Conservation (phyloP, 2,888 invertebrate genomes). For the Apodemia duryi region DNA sequence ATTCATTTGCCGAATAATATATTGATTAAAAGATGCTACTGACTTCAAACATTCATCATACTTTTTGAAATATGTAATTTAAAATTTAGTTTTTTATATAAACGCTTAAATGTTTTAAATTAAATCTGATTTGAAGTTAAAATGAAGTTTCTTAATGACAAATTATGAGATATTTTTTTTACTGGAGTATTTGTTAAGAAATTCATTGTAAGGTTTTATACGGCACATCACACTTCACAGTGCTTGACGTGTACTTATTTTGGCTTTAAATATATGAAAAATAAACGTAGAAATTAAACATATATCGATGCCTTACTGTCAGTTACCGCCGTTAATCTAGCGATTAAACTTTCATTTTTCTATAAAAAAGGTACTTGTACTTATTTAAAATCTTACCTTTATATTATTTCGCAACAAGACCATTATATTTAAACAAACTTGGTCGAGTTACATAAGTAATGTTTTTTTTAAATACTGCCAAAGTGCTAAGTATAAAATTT, state of each 20-base stretch:
- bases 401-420: background rate
- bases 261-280: background rate
- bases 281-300: background rate
- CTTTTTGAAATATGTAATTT: background rate
- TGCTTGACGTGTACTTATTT: background rate
- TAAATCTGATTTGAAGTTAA: background rate
- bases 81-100: background rate
- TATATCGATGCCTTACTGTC: background rate
- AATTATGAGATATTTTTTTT: background rate
- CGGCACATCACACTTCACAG: background rate
- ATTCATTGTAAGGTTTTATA: background rate
- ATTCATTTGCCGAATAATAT: background rate
- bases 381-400: background rate
- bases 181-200: background rate
- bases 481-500: background rate
- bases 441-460: background rate
- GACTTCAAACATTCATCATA: background rate
- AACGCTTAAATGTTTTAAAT: background rate
- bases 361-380: background rate
- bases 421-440: background rate
- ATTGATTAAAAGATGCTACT: background rate
- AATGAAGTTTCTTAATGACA: too few relatives aligned
- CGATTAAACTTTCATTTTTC: background rate
- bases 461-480: slow-evolving; percentile 7
- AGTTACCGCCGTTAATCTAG: background rate